Evolutionary conservation across 2,113 vertebrate genomes (phyloP).

Genomic region (Capreolus pygargus): DNA sequence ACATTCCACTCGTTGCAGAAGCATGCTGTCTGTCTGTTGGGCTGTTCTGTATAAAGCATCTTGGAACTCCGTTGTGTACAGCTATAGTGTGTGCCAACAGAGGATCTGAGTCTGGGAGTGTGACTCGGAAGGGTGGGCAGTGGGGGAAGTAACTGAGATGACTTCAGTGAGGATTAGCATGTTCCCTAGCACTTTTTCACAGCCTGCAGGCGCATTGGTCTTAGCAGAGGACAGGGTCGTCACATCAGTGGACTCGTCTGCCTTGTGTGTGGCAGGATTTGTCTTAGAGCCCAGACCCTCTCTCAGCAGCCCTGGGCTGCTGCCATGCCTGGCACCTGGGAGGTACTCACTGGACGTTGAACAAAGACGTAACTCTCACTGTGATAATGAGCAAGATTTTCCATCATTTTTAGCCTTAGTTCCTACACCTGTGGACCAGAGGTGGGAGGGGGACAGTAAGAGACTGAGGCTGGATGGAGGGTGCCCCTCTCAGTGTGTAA

Average conservation of each 20-base stretch:
- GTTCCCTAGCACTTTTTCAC: neutral
- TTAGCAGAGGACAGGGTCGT: neutral
- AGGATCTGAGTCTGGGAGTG: neutral
- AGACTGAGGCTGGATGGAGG: neutral
- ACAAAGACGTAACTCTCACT: neutral
- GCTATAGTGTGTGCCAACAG: neutral
- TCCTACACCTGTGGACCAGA: neutral
- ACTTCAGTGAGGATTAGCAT: neutral
- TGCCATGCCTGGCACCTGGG: neutral
- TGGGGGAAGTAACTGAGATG: neutral
- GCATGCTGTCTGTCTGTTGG: neutral
- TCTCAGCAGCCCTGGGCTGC: neutral
- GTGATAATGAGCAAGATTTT: neutral
- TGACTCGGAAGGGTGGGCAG: neutral
- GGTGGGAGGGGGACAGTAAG: neutral
- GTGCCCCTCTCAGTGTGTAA: neutral
- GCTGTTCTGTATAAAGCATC: slow-evolving; percentile 6
- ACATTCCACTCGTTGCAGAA: neutral
- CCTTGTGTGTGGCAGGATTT: neutral
- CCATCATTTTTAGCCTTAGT: neutral
- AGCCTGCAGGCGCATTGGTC: neutral
- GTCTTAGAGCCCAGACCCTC: neutral
- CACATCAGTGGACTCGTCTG: neutral
- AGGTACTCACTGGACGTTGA: neutral
- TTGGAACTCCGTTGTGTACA: slow-evolving; percentile 13